Evolutionary conservation across 2,797 vertebrate genomes (phyloP), one percentile per base, ranked within the genome.

Genomic region (Micromesistius poutassou): DNA sequence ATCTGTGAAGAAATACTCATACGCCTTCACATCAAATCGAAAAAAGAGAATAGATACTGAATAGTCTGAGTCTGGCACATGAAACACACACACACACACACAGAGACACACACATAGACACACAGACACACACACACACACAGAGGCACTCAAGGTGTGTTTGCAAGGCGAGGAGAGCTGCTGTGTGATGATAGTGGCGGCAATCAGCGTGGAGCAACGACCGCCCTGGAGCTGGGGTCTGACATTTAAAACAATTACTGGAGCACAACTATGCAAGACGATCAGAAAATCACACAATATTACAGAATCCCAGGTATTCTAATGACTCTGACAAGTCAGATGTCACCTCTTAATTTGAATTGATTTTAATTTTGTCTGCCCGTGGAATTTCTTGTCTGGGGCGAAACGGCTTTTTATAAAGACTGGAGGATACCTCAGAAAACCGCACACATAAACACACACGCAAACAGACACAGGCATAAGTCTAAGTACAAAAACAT

Each of bases 191-290:
- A 87, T 76, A 84, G 83, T 76, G 78, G 82, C 78, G 78, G 83
- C 87, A 90, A 91, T 90, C 87, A 90, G 83, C 82, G 77, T 88
- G 30, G 9, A 42, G 72, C 3, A 13, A 88, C 84, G 89, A 85
- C 82, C 85, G 82, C 89, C 88, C 84, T 81, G 9, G 76, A 91
- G 89, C 85, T 42, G 55, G 72, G 81, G 82, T 85, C 77, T 92
- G 89, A 91, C 89, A 91, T 91, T 91, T 88, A 86, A 88, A 82
- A 79, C 85, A 86, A 90, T 90, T 87, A 89, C 82, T 87, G 83
- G 81, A 89, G 87, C 77, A 78, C 86, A 75, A 79, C 86, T 83
- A 84, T 82, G 82, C 72, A 9, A 30, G 19, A 77, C 84, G 81
- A 85, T 81, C 76, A 85, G 62, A 79, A 77, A 82, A 82, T 78